Evolutionary conservation across 2,888 invertebrate genomes (phyloP).

Genomic region (Periphyllus acericola): DNA sequence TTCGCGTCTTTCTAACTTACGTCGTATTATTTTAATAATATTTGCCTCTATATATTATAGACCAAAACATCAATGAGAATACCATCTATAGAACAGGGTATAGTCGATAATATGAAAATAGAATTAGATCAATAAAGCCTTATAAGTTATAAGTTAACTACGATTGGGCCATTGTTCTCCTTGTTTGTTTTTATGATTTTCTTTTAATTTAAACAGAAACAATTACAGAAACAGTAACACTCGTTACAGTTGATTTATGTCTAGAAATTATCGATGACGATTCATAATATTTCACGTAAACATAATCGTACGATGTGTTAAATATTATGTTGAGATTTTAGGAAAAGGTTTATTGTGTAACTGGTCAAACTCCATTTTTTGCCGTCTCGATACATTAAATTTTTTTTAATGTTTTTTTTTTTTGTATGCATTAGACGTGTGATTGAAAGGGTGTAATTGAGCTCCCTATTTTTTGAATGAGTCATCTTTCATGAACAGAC

Average conservation of each 20-base stretch:
- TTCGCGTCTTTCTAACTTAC: too few relatives aligned
- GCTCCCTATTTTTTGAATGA: conserved; percentile 53
- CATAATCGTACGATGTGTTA: not conserved
- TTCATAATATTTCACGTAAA: not conserved
- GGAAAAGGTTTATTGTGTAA: not conserved
- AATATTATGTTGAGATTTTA: not conserved
- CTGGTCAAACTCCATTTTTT: not conserved
- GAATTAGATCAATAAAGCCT: too few relatives aligned
- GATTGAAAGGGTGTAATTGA: conserved; percentile 59
- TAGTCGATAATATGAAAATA: too few relatives aligned
- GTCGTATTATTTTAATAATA: too few relatives aligned
- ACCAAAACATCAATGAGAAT: too few relatives aligned
- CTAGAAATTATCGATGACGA: not conserved
- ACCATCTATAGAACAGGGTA: too few relatives aligned
- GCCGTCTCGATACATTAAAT: not conserved
- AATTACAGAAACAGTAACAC: not conserved
- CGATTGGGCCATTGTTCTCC: too few relatives aligned
- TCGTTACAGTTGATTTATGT: not conserved
- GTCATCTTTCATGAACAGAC: conserved; percentile 53
- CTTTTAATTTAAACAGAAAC: not conserved
- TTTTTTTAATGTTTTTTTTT: conserved; percentile 36
- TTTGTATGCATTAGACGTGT: not conserved
- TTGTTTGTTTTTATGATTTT: too few relatives aligned
- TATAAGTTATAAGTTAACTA: too few relatives aligned
- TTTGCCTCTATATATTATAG: too few relatives aligned